Base-by-base conservation (phyloP, 2,797 vertebrate genomes). In the Scolopax bukidnonensis region DNA sequence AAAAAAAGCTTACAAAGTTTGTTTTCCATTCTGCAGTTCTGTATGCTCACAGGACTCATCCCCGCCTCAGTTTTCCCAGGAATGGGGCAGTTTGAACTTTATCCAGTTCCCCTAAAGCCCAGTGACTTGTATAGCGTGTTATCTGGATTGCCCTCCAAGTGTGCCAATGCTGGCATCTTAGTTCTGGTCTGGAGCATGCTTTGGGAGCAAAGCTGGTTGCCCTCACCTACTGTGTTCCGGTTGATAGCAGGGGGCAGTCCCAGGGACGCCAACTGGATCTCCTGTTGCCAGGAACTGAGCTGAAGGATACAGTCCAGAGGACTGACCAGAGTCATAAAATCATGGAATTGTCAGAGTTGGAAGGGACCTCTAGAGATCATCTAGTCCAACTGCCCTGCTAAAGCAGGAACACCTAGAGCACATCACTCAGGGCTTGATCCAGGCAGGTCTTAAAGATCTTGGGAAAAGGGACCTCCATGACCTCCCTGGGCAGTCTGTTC, bases 161-260 rank as follows among this genome's bases (percentile, higher is more conserved):
- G 32, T 65, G 23, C 30, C 40, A 43, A 30, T 0, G 0, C 18
- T 64, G 63, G 25, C 21, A 4, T 64, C 63, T 53, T 47, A 51
- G 61, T 27, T 91, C 67, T 75, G n/a, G 23, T 30, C 24, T 4
- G 8, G 45, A 50, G 50, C 25, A 16, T 0, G 0, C 8, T 53
- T 40, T 83, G 53, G 67, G 76, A 65, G 30, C 24, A 64, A 61
- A 59, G 15, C 30, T 57, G 41, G 7, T 13, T 38, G 5, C 13
- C n/a, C 27, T 36, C 47, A 28, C 9, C 25, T 70, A 6, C 54
- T 71, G 53, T 45, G 18, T 38, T 78, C 56, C 23, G 41, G 30
- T 12, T 64, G 47, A 38, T 6, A 56, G 43, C 28, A 21, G 0
- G 1, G 21, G 80, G 57, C 36, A 75, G 19, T 20, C 41, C 75